Evolutionary conservation across 2,888 invertebrate genomes (phyloP), one percentile per base, ranked within the genome.

Genomic region (Chrysotoxum bicinctum): DNA sequence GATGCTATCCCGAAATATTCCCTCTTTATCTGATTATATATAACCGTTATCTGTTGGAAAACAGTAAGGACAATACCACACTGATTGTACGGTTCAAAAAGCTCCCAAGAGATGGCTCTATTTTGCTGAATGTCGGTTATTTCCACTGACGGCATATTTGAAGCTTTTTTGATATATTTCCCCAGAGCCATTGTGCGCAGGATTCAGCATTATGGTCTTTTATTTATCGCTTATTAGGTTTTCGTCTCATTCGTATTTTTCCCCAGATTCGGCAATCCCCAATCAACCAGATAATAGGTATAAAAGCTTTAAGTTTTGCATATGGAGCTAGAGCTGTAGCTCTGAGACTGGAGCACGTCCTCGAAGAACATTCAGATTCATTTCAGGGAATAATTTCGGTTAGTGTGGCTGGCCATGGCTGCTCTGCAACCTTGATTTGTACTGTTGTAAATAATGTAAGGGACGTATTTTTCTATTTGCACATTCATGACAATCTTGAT

Each of bases 1-100:
- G 85, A 85, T 81, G 62, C 73, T 85, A 85, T 85, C 85, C 85
- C 85, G 85, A 85, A 85, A 74, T 76, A 77, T 85, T 81, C 81
- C 85, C 81, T 64, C 32, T 32, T 77, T 73, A 81, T 76, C 66
- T 43, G 58, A 50, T 58, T 45, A 56, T 3, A 19, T 12, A 56
- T 10, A 69, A 81, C 73, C 64, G 85, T 85, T 81, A 73, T 37
- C 52, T 73, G 68, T 52, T 85, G 73, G 48, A 35, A 70, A 26
- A 74, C 62, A 81, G 80, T 68, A 85, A 76, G 76, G 81, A 80
- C 84, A 76, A 81, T 70, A n/a, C 35, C 80, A 66, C 43, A 72
- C 54, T 66, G 52, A 43, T 68, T 69, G 19, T 23, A 10, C 37
- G 43, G 12, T 74, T 70, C 19, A 16, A 6, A n/a, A 80, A 80